Evolutionary conservation across 2,888 invertebrate genomes (phyloP), one percentile per base, ranked within the genome.

Genomic region (Megaustenia siamemsis): DNA sequence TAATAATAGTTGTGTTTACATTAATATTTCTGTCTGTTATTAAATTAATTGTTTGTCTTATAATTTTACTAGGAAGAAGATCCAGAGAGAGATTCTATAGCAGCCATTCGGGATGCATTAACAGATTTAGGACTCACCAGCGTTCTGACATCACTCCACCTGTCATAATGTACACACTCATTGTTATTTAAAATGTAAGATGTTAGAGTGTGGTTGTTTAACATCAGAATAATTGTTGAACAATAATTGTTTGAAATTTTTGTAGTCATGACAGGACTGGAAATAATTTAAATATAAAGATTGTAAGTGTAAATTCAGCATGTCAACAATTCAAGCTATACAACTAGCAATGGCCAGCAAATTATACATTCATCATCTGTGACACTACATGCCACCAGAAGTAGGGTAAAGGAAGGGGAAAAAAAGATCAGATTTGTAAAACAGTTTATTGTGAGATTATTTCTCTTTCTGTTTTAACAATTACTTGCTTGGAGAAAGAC

Each of bases 11-110:
- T 63, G 63, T 32, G 10, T 53, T 53, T 63, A 63, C 15, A 1
- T 28, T 32, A 12, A 73, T 49, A 49, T 40, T 40, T 69, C 0
- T 69, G 5, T 69, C 4, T 43, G 24, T 8, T 43, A 40, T 69
- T n/a, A 28, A 71, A 4, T n/a, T 12, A 45, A 15, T 12, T 71
- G n/a, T 71, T n/a, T 45, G 28, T 35, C 68, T 28, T 38, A 60
- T 53, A 53, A 28, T 81, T 40, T 77, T 89, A 90, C 10, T 89
- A 93, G 93, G 93, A 93, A 79, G 91, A 89, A 77, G 93, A 93
- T 53, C 88, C 88, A 49, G 93, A 93, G 8, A 86, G 89, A 75
- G 91, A 92, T n/a, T 91, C 92, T n/a, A 86, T 89, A 1, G 88
- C 89, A 18, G 87, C 89, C 4, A 81, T 93, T 35, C 87, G 88